Percentiles rank a stretch among this genome's conserved stretches.
phyloP scores from a whole-genome alignment of 2,888 invertebrate species.

The Orthonevra nobilis region DNA sequence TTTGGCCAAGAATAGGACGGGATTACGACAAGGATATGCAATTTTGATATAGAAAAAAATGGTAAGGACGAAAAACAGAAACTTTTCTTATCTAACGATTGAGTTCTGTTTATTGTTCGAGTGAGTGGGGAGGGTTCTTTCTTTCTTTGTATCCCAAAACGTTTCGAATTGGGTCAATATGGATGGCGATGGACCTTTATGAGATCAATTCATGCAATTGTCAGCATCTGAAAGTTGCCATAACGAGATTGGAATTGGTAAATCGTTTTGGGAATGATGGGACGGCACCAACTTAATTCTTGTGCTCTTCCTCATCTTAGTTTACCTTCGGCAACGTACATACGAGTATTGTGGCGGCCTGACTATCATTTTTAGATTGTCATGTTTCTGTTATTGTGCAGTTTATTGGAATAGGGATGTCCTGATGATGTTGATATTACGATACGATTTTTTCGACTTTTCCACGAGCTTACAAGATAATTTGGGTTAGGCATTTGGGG shows the following conservation, averaged over 20 bases:
- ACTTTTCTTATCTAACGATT: constrained; percentile 58
- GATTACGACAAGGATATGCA: constrained; percentile 61
- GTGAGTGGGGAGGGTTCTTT: background rate
- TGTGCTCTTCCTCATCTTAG: too few species aligned
- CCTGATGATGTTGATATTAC: too few species aligned
- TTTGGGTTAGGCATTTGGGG: too few species aligned
- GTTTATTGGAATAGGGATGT: background rate
- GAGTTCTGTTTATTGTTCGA: constrained; percentile 34
- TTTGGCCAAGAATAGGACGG: constrained; percentile 23
- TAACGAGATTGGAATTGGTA: constrained; percentile 59
- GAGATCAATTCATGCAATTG: constrained; percentile 66
- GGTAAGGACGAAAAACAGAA: constrained; percentile 50
- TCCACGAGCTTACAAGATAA: too few species aligned
- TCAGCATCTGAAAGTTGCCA: constrained; percentile 56
- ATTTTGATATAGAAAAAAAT: too few species aligned
- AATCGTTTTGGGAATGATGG: constrained; percentile 32
- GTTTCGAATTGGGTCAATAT: constrained; percentile 61
- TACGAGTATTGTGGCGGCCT: too few species aligned
- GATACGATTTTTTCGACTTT: too few species aligned
- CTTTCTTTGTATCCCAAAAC: constrained; percentile 4
- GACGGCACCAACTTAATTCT: constrained; percentile 22
- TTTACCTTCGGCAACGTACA: too few species aligned
- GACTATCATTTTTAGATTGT: constrained; percentile 12
- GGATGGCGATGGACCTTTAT: constrained; percentile 47
- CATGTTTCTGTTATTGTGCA: constrained; percentile 3